Conservation (phyloP, 2,888 invertebrate species). For the Podotricha telesiphe region DNA sequence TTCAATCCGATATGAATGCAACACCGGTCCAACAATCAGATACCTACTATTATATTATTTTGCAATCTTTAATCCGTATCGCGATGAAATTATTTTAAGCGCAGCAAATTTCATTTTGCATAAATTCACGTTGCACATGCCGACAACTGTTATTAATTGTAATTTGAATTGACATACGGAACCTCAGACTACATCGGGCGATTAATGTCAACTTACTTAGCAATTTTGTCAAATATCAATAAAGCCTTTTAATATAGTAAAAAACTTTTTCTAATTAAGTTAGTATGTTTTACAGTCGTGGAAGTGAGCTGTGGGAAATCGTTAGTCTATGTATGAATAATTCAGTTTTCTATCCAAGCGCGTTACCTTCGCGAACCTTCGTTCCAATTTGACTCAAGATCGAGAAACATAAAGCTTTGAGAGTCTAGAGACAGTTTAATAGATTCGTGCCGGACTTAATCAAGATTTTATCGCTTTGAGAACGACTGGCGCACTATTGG, state of each 20-base stretch:
- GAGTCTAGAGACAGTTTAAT: conserved; percentile 42
- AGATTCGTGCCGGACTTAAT: conserved; percentile 44
- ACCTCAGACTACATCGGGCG: neutral
- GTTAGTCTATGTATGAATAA: conserved; percentile 31
- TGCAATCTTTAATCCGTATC: conserved; percentile 34
- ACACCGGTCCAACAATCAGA: conserved; percentile 35
- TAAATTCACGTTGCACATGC: neutral
- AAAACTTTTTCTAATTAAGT: neutral
- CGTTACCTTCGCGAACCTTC: conserved; percentile 37
- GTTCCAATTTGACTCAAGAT: conserved; percentile 38
- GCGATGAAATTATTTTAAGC: conserved; percentile 39
- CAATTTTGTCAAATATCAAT: neutral
- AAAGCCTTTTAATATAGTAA: neutral
- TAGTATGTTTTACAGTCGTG: neutral
- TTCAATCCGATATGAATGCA: conserved; percentile 27
- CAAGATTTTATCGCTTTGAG: conserved; percentile 40
- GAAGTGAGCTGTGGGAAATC: conserved; percentile 34
- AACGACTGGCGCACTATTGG: conserved; percentile 33
- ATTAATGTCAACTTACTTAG: neutral
- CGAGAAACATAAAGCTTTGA: conserved; percentile 38
- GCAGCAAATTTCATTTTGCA: conserved; percentile 10
- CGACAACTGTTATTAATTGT: conserved; percentile 13
- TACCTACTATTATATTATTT: conserved; percentile 32
- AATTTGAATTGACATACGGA: neutral
- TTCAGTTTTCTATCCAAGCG: conserved; percentile 34